Percentiles rank a stretch among this genome's conserved stretches.
phyloP scores from a whole-genome alignment of 2,797 vertebrate genomes.

The Anabacerthia variegaticeps region DNA sequence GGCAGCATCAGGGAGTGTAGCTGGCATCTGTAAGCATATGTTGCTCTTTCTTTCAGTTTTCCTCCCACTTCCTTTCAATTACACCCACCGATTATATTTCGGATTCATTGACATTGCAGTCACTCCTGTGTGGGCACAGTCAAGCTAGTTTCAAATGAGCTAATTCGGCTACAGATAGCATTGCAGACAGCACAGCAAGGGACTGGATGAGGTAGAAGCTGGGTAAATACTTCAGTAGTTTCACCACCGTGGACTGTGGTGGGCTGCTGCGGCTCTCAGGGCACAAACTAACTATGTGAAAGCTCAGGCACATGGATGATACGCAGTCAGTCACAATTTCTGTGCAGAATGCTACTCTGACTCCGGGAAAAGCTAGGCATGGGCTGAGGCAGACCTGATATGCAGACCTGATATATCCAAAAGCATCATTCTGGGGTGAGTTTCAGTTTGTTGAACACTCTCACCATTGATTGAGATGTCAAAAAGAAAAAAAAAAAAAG shows the following conservation, averaged over 20 bases:
- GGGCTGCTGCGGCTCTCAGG: background rate
- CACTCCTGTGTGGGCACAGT: conserved; percentile 26
- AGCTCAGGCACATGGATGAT: background rate
- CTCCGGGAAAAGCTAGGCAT: background rate
- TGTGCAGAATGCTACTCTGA: background rate
- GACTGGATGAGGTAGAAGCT: background rate
- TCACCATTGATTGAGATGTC: background rate
- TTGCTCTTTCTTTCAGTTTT: background rate
- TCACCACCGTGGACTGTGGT: rapidly evolving
- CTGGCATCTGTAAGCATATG: background rate
- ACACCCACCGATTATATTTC: background rate
- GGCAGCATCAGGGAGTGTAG: background rate
- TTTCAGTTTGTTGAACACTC: background rate
- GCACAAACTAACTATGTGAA: rapidly evolving
- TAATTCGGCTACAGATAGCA: background rate
- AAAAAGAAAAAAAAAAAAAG: background rate
- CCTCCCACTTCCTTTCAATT: background rate
- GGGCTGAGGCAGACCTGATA: background rate
- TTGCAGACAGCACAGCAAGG: background rate
- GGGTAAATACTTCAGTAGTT: background rate
- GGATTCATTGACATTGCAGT: conserved; percentile 49
- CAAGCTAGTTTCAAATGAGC: background rate
- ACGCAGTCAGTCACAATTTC: rapidly evolving
- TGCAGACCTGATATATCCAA: rapidly evolving
- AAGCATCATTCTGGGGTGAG: rapidly evolving